Base-by-base conservation (phyloP, 2,113 vertebrate genomes). In the Oriolus oriolus region DNA sequence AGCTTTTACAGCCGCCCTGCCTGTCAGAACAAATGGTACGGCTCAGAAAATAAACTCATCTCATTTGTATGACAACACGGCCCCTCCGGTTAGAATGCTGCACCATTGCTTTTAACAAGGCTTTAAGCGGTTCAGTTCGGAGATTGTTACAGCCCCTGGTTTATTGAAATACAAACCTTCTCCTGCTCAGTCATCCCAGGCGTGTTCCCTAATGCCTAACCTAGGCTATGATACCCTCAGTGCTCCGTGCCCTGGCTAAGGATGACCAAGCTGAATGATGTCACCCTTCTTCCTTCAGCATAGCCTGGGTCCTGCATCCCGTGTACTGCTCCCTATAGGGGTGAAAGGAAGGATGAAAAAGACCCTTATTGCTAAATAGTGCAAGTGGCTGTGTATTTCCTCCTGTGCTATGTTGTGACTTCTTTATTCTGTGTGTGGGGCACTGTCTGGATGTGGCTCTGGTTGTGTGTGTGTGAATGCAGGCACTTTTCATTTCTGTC, bases 41-140 rank as follows among this genome's bases (percentile, higher is more conserved):
- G 97, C 95, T 98, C 98, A 97, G 98, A 98, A 98, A 99, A 99
- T 99, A 99, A 99, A 99, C 99, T 98, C 98, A 98, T 99, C 98
- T 99, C 98, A 99, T 99, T 99, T 98, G 98, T 98, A 98, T 99
- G 98, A 99, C 99, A 99, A 99, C 98, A 98, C 97, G 96, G 98
- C 98, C 98, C 98, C 98, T 98, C 98, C 98, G 98, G 98, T 99
- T 98, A 98, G 98, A 98, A 99, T 97, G 98, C 97, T 98, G 98
- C 97, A 98, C 98, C 98, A 98, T 98, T 99, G 96, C 96, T 98
- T 97, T 97, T 97, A 98, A 97, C 97, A 97, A 98, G 97, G 95
- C 96, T 97, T 96, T 96, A 97, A 97, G 97, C 97, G 92, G 89
- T 95, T 97, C 94, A 49, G 88, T 94, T 96, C 91, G 75, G 95